Conservation (phyloP, 2,888 invertebrate genomes). For the Leucophenga maculata region DNA sequence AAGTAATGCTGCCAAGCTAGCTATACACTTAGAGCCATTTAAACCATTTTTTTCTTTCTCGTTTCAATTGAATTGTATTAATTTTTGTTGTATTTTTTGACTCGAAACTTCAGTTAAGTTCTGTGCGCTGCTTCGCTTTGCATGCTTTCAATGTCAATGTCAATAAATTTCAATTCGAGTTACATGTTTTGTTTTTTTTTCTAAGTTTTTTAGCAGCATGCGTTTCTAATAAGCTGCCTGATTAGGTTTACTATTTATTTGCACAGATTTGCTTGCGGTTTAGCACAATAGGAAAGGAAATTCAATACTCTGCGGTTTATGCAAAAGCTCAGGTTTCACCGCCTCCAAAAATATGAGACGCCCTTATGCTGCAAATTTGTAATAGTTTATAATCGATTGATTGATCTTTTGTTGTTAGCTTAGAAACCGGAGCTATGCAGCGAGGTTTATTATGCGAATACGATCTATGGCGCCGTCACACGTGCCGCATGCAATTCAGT, state of each 20-base stretch:
- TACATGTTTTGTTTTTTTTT: neutral
- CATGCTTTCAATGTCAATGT: slow-evolving; percentile 63
- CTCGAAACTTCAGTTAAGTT: neutral
- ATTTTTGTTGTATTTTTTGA: neutral
- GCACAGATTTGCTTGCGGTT: slow-evolving; percentile 30
- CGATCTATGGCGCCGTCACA: slow-evolving; percentile 38
- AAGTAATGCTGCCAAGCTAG: too few relatives aligned
- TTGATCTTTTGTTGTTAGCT: neutral
- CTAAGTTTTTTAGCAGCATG: neutral
- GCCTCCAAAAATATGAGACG: neutral
- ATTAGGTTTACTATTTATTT: neutral
- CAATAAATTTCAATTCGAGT: slow-evolving; percentile 45
- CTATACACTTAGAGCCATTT: too few relatives aligned
- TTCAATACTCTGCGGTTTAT: slow-evolving; percentile 49
- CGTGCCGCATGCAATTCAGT: neutral
- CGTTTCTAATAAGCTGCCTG: neutral
- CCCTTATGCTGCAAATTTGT: slow-evolving; percentile 24
- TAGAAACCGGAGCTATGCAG: slow-evolving; percentile 48
- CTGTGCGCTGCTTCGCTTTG: slow-evolving; percentile 15
- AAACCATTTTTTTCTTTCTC: neutral
- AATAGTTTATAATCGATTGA: neutral
- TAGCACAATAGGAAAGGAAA: slow-evolving; percentile 33
- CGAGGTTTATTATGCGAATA: slow-evolving; percentile 45
- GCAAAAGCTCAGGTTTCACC: slow-evolving; percentile 6
- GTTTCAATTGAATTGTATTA: neutral